Conservation (phyloP, 2,113 vertebrate species). For the Thunnus maccoyii region DNA sequence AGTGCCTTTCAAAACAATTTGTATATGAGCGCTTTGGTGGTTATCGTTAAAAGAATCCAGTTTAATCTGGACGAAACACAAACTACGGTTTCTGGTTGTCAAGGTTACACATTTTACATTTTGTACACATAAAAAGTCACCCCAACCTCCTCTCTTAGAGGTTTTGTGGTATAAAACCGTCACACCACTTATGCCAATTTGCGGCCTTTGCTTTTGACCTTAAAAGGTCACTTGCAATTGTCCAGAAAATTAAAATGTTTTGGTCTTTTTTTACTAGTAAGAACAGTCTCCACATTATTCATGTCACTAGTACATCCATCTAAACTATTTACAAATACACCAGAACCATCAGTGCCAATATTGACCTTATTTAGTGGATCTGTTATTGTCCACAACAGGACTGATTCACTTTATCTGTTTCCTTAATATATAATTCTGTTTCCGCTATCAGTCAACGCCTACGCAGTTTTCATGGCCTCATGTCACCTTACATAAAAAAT, state of each 20-base stretch:
- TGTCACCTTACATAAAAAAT: no score
- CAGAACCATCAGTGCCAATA: neutral
- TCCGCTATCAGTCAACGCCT: no score
- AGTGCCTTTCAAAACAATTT: neutral
- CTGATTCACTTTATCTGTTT: no score
- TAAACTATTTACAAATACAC: neutral
- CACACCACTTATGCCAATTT: neutral
- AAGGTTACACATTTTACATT: neutral
- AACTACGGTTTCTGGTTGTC: neutral
- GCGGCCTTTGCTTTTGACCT: neutral
- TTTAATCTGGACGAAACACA: neutral
- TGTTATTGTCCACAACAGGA: no score
- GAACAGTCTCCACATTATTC: neutral
- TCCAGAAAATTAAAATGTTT: neutral
- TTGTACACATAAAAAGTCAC: neutral
- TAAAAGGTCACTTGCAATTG: neutral
- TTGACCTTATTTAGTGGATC: no score
- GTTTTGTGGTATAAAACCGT: neutral
- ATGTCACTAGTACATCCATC: neutral
- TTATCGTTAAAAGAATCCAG: neutral
- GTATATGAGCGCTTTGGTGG: neutral
- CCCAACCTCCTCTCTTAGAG: neutral
- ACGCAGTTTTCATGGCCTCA: no score
- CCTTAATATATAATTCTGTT: no score
- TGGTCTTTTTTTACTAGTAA: neutral